Base-by-base conservation (phyloP, 1,140 invertebrate species). In the Cotesia typhae region DNA sequence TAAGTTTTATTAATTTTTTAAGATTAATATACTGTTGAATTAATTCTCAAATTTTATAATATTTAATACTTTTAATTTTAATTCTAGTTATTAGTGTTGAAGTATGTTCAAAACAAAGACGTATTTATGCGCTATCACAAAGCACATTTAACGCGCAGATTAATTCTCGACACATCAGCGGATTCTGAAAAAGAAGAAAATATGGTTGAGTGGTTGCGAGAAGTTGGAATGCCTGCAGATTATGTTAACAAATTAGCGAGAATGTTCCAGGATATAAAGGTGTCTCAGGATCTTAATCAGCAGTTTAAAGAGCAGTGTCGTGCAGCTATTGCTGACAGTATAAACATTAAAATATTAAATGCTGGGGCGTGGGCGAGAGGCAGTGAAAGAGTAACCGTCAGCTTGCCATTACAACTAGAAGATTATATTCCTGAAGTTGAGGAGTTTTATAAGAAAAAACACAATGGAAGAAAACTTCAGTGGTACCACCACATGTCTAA, bases 401-500 rank as follows among this genome's bases (percentile, higher is more conserved):
- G 96, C 84, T 90, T 99, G 79, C 98, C 98, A 1, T 90, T 97
- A 78, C 97, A 99, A 87, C 87, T 99, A 76, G 98, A 99, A 88
- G 98, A 99, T 84, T 98, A 97, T 84, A 98, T 99, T 81, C 97
- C 97, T 5, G 96, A 99, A 88, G 94, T 98, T 17, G 95, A 96
- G 87, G 95, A 96, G 76, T 96, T 96, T 88, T 96, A 96, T 82
- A 94, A 92, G 88, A 99, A 94, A 87, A 98, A 99, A 84, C 98
- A 99, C 88, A 97, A 93, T 81, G 98, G 98, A n/a, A 88, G 98
- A 60, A 99, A 99, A 87, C 89, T 99, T 53, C 96, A 98, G 87
- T 99, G 98, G 98, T 98, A 99, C 86, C 97, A 99, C 89, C 97
- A 99, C 79, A 99, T 99, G 97, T 98, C 97, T 60, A 99, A 99